phyloP scores from a whole-genome alignment of 2,113 vertebrate species.

The Protobothrops flavoviridis region DNA sequence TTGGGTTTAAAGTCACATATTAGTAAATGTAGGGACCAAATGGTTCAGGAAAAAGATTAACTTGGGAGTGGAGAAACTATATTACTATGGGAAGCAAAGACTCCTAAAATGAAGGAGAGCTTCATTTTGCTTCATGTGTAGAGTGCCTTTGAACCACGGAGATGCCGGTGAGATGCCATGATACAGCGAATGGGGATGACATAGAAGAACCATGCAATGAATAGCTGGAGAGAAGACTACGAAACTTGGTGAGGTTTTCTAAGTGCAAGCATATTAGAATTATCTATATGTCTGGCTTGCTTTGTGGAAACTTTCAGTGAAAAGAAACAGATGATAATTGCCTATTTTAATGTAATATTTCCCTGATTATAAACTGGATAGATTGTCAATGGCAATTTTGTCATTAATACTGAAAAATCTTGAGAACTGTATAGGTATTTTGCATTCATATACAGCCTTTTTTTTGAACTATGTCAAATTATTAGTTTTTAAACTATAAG shows the following conservation, averaged over 20 bases:
- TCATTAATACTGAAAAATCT: not conserved
- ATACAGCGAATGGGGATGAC: not conserved
- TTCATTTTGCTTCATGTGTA: not conserved
- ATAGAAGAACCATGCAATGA: not conserved
- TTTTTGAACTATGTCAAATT: not conserved
- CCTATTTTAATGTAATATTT: not conserved
- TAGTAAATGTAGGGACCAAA: not conserved
- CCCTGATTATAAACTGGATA: not conserved
- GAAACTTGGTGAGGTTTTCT: not conserved
- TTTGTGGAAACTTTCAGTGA: not conserved
- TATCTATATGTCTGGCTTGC: not conserved
- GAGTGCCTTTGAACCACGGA: not conserved
- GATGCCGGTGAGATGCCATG: not conserved
- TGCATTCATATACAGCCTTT: not conserved
- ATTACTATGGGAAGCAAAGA: not conserved
- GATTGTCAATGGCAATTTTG: slow-evolving; percentile 4
- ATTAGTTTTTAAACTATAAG: not conserved
- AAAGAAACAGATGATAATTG: not conserved
- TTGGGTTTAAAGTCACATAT: not conserved
- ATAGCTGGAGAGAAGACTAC: not conserved
- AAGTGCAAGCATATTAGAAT: not conserved
- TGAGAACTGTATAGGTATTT: not conserved
- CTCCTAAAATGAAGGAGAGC: not conserved
- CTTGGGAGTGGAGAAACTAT: not conserved
- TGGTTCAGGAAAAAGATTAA: not conserved